Percentiles rank a stretch among this genome's conserved stretches.
Conservation (phyloP, 2,797 vertebrate genomes). For the Sebastolobus alascanus region DNA sequence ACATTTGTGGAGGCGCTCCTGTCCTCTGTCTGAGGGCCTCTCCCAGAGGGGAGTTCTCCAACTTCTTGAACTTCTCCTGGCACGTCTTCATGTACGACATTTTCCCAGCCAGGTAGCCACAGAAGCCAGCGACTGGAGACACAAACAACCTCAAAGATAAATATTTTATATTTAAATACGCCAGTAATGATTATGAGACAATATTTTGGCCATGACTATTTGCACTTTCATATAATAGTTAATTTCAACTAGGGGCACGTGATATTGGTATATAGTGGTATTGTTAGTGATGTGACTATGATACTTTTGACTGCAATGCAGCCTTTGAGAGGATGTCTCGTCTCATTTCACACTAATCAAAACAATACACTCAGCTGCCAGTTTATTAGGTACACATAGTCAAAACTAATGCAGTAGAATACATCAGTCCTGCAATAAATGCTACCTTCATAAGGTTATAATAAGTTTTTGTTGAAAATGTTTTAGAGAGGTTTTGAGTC, state of each 20-base stretch:
- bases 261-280: too few species aligned
- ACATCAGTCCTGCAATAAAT: neutral
- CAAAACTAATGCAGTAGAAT: neutral
- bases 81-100: constrained; percentile 92
- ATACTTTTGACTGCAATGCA: neutral
- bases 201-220: neutral
- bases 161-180: neutral
- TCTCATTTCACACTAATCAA: neutral
- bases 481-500: neutral
- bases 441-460: too few species aligned
- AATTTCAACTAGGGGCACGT: neutral
- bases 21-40: constrained; percentile 87
- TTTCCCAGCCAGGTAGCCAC: constrained; percentile 90
- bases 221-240: neutral
- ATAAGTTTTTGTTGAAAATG: neutral
- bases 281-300: neutral
- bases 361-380: neutral
- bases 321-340: neutral
- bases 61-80: constrained; percentile 91
- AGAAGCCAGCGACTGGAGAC: constrained; percentile 76
- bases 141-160: constrained; percentile 20
- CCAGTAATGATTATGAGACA: neutral
- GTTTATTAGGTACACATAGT: neutral
- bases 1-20: constrained; percentile 79
- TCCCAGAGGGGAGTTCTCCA: constrained; percentile 93